Evolutionary conservation across 2,113 vertebrate species (phyloP).

Genomic region (Progne subis): DNA sequence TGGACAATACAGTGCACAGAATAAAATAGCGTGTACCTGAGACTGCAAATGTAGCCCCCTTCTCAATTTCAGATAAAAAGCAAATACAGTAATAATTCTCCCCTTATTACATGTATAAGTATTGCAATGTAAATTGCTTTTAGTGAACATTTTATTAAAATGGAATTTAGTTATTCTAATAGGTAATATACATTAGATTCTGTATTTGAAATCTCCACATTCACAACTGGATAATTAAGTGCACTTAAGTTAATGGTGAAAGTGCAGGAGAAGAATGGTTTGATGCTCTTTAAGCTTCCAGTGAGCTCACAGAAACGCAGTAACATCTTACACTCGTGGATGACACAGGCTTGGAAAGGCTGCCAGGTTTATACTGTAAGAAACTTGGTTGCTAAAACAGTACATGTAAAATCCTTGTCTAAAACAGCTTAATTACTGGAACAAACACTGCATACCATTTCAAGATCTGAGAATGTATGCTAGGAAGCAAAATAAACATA

Average conservation of each 20-base stretch:
- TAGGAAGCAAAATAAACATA: slow-evolving; percentile 13
- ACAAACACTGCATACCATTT: neutral
- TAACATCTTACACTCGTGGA: neutral
- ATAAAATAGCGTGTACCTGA: neutral
- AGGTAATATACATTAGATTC: neutral
- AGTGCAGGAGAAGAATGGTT: neutral
- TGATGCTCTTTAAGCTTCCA: neutral
- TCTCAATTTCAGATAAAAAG: neutral
- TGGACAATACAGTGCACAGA: neutral
- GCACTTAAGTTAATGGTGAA: neutral
- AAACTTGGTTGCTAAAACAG: neutral
- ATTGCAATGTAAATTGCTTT: neutral
- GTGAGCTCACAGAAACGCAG: neutral
- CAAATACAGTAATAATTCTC: neutral
- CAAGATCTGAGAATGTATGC: neutral
- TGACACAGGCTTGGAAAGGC: neutral
- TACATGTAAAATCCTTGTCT: neutral
- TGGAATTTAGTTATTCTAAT: neutral
- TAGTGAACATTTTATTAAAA: neutral
- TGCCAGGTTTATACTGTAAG: neutral
- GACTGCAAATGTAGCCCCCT: neutral
- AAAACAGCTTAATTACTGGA: neutral
- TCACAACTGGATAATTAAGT: neutral
- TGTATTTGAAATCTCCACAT: neutral
- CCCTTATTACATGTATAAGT: neutral